These are phyloP conservation scores for Phoenicopterus ruber DNA, from an alignment of 2,113 vertebrate species.

Conservation along the genomic window DNA sequence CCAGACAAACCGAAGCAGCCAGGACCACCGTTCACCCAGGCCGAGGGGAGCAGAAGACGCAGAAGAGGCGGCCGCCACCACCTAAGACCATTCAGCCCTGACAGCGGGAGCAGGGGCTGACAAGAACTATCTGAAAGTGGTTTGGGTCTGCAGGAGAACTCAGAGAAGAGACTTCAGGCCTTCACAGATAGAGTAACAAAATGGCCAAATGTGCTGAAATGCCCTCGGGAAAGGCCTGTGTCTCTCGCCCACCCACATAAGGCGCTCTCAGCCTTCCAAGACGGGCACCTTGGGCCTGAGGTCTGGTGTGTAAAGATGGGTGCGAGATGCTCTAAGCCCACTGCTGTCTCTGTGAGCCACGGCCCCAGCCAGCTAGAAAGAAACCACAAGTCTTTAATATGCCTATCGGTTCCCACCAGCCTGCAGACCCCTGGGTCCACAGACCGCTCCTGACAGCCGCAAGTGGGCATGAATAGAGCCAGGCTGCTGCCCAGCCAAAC, in stretches of 20 bases:
- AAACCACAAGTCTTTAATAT: background rate
- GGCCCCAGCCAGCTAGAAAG: background rate
- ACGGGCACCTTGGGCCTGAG: rapidly evolving
- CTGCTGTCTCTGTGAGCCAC: background rate
- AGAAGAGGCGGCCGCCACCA: background rate
- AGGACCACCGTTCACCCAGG: background rate
- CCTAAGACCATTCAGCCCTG: background rate
- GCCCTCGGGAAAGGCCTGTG: background rate
- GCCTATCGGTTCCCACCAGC: too few species aligned
- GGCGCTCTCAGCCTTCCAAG: background rate
- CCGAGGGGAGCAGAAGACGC: background rate
- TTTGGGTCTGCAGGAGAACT: background rate
- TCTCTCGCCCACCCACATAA: background rate
- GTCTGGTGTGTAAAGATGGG: background rate
- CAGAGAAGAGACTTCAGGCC: background rate
- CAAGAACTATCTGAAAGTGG: background rate
- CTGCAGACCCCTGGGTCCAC: background rate
- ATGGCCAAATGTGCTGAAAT: background rate
- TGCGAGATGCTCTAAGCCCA: background rate
- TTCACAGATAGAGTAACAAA: background rate
- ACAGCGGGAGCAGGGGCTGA: background rate
- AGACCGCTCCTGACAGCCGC: background rate
- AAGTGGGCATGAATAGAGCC: background rate
- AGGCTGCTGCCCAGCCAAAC: background rate
- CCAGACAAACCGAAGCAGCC: background rate